phyloP scores from a whole-genome alignment of 2,888 invertebrate species.

The Tanypteryx hageni region DNA sequence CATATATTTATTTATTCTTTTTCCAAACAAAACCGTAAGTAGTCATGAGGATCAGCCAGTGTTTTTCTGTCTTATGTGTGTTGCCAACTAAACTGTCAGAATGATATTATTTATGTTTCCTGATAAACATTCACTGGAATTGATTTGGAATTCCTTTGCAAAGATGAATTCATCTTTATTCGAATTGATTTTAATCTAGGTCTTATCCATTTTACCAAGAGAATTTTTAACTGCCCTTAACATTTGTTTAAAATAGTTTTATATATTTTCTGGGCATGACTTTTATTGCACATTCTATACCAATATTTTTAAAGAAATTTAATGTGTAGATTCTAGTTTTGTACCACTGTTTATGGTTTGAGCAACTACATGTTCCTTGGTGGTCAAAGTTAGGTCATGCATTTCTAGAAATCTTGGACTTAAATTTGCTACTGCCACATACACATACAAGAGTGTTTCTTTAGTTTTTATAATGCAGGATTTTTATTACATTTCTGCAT shows the following conservation, averaged over 20 bases:
- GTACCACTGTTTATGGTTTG: conserved; percentile 60
- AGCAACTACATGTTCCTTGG: conserved; percentile 63
- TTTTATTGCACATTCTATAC: conserved; percentile 54
- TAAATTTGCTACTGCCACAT: conserved; percentile 60
- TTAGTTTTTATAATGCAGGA: conserved; percentile 45
- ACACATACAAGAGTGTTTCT: conserved; percentile 53
- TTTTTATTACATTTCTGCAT: conserved; percentile 53
- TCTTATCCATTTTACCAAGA: not conserved
- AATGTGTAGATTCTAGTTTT: conserved; percentile 59
- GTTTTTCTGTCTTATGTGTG: conserved; percentile 44
- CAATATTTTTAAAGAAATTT: conserved; percentile 47
- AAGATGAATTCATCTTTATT: conserved; percentile 22
- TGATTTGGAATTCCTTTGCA: conserved; percentile 1
- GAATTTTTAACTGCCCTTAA: not conserved
- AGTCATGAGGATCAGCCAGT: conserved; percentile 33
- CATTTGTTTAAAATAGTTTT: conserved; percentile 29
- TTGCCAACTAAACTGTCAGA: not conserved
- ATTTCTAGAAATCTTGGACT: conserved; percentile 60
- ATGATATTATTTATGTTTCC: conserved; percentile 42
- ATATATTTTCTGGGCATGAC: conserved; percentile 4
- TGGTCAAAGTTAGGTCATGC: conserved; percentile 63
- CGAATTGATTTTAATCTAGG: conserved; percentile 2
- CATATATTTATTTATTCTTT: conserved; percentile 56
- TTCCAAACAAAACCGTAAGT: conserved; percentile 42
- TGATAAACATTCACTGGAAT: not conserved